phyloP scores from a whole-genome alignment of 2,888 invertebrate genomes.

The Acanthosoma haemorrhoidale region DNA sequence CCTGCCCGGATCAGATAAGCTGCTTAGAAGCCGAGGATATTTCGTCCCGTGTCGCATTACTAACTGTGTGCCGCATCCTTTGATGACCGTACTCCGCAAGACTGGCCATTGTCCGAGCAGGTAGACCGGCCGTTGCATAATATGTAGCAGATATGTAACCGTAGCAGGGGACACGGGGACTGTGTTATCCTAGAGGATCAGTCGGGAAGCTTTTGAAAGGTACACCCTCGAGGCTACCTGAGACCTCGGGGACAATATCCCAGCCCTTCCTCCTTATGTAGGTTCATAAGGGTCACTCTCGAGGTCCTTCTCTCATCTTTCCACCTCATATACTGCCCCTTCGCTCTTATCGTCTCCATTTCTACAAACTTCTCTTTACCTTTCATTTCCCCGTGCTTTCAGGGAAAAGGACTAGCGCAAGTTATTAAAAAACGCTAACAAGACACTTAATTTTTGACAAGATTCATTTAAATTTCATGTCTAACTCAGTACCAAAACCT shows the following conservation, averaged over 20 bases:
- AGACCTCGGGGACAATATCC: not conserved
- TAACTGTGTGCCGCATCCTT: not conserved
- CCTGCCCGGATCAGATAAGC: not conserved
- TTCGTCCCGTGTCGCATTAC: not conserved
- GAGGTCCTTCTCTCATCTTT: not conserved
- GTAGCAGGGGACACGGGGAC: too few species aligned
- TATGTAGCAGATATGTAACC: conserved; percentile 7
- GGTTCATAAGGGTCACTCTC: conserved; percentile 12
- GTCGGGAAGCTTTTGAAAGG: conserved; percentile 6
- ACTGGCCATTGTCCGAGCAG: conserved; percentile 6
- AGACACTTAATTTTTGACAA: too few species aligned
- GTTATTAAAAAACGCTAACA: too few species aligned
- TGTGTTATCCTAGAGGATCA: not conserved
- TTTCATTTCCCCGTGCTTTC: too few species aligned
- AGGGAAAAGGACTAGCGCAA: not conserved
- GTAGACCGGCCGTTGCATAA: not conserved
- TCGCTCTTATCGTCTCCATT: conserved; percentile 6
- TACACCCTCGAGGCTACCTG: not conserved
- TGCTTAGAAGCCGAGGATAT: not conserved
- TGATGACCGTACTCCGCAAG: conserved; percentile 5
- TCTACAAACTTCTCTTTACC: not conserved
- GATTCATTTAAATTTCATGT: too few species aligned
- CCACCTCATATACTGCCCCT: not conserved
- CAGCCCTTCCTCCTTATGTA: too few species aligned
- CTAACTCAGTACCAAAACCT: too few species aligned